phyloP scores from a whole-genome alignment of 2,888 invertebrate genomes.

The Globia sparganii region DNA sequence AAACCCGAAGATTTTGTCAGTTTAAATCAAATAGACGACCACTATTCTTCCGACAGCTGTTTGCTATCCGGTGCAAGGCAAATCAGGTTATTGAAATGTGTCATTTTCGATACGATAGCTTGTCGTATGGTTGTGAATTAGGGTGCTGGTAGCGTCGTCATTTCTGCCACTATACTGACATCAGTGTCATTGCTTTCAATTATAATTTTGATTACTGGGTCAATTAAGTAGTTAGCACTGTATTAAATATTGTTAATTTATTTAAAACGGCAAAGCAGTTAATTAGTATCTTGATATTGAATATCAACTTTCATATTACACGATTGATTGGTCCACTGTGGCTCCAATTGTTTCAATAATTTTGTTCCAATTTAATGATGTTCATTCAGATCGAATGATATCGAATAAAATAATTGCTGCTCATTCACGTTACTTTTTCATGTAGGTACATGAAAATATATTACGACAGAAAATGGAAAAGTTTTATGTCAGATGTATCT shows the following conservation, averaged over 20 bases:
- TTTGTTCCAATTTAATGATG: slow-evolving; percentile 63
- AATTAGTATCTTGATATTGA: slow-evolving; percentile 56
- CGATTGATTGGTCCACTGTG: slow-evolving; percentile 59
- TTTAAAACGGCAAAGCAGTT: slow-evolving; percentile 14
- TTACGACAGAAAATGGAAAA: background rate
- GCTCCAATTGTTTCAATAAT: slow-evolving; percentile 63
- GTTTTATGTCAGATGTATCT: background rate
- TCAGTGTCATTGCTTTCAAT: background rate
- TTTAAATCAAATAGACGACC: too few species aligned
- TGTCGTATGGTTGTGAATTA: too few species aligned
- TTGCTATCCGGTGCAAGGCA: too few species aligned
- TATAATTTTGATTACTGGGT: background rate
- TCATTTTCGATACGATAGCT: too few species aligned
- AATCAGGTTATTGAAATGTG: too few species aligned
- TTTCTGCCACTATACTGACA: background rate
- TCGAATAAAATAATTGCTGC: slow-evolving; percentile 57
- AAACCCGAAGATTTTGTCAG: too few species aligned
- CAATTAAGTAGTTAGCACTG: slow-evolving; percentile 5
- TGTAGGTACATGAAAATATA: background rate
- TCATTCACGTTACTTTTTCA: slow-evolving; percentile 36
- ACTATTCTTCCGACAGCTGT: too few species aligned
- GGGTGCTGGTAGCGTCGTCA: background rate
- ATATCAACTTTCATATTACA: slow-evolving; percentile 55
- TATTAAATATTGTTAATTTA: slow-evolving; percentile 11
- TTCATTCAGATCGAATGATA: slow-evolving; percentile 58